A percentile compares a stretch with the other conserved stretches of the same genome.
Evolutionary conservation across 2,888 invertebrate species (phyloP).

Genomic region (Trachelus troglodyta): DNA sequence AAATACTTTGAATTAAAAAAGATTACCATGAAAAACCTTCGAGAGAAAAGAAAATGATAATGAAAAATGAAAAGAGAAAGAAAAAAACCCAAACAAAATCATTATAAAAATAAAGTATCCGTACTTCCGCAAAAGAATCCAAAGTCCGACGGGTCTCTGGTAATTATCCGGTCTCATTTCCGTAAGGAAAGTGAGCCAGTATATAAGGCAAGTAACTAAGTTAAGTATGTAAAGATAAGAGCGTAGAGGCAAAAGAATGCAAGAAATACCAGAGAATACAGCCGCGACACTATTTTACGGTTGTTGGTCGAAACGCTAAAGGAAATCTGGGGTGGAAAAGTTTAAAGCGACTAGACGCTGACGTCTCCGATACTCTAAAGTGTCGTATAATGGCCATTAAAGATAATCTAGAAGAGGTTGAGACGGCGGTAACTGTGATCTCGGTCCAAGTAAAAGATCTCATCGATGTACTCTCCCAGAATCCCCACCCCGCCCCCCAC

Average conservation of each 20-base stretch:
- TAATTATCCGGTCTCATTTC: not conserved
- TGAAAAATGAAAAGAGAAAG: not conserved
- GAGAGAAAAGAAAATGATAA: not conserved
- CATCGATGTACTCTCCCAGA: not conserved
- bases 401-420: slow-evolving; percentile 39
- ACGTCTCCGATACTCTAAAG: slow-evolving; percentile 37
- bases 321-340: slow-evolving; percentile 10
- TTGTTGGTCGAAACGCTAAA: slow-evolving; percentile 13
- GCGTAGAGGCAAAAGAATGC: not conserved
- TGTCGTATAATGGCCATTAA: slow-evolving; percentile 44
- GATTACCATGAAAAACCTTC: not conserved
- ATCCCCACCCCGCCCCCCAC: not conserved
- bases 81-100: not conserved
- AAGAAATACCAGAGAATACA: slow-evolving; percentile 8
- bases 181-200: not conserved
- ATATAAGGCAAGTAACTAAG: not conserved
- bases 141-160: not conserved
- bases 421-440: slow-evolving; percentile 14
- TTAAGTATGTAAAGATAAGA: not conserved
- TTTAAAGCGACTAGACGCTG: slow-evolving; percentile 36
- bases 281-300: slow-evolving; percentile 33
- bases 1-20: not conserved
- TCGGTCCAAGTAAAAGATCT: slow-evolving; percentile 11
- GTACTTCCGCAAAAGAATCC: not conserved
- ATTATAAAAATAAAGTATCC: not conserved